Conservation (phyloP, 2,113 vertebrate species). For the Furnarius figulus region DNA sequence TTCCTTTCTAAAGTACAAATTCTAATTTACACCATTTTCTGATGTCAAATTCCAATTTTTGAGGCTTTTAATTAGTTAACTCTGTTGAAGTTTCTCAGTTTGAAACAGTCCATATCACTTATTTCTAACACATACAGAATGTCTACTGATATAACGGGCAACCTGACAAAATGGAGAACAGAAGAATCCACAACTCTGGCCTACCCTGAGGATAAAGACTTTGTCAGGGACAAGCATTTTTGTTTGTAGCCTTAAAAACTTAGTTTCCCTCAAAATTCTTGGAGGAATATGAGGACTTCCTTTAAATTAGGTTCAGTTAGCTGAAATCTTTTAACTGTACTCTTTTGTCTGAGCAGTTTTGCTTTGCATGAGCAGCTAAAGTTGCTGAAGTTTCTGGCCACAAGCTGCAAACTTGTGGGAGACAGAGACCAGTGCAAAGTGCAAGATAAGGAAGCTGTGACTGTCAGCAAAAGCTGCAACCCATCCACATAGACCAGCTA, state of each 20-base stretch:
- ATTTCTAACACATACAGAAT: neutral
- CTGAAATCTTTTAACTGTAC: neutral
- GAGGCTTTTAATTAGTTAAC: neutral
- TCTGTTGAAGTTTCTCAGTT: neutral
- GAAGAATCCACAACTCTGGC: neutral
- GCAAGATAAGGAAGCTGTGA: neutral
- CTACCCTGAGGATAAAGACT: neutral
- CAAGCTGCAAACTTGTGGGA: neutral
- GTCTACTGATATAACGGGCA: neutral
- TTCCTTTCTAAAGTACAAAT: neutral
- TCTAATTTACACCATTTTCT: neutral
- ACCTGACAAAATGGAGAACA: neutral
- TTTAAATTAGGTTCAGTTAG: neutral
- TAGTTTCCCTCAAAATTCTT: neutral
- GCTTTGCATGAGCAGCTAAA: neutral
- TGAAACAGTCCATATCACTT: neutral
- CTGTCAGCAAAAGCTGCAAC: neutral
- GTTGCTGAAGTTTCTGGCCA: neutral
- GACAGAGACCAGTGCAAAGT: neutral
- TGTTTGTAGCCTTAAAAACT: neutral
- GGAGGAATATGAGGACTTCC: neutral
- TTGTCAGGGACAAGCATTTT: neutral
- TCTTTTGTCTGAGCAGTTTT: neutral
- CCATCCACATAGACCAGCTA: neutral
- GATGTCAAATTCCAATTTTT: neutral